These are phyloP conservation scores for Prunella fulvescens DNA, from an alignment of 2,113 vertebrate species.

Conservation along the genomic window DNA sequence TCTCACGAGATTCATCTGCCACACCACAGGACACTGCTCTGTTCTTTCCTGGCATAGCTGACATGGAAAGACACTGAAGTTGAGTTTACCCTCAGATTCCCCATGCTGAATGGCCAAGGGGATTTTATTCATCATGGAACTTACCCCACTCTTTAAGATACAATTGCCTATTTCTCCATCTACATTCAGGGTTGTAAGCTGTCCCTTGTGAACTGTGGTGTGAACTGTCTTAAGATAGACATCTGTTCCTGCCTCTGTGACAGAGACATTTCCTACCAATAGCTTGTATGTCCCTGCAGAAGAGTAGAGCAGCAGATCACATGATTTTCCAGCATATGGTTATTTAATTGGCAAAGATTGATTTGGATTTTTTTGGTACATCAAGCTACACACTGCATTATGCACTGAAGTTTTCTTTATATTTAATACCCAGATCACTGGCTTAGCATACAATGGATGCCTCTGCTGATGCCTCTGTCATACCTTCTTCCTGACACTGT, in stretches of 20 bases:
- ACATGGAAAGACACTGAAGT: not conserved
- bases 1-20: not conserved
- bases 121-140: not conserved
- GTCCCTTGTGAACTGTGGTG: not conserved
- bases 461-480: not conserved
- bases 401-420: not conserved
- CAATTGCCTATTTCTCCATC: not conserved
- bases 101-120: not conserved
- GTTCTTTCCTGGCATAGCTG: not conserved
- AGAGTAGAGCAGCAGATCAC: not conserved
- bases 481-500: not conserved
- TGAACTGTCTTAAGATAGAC: not conserved
- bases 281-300: fast-evolving
- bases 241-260: not conserved
- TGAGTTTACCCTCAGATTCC: not conserved
- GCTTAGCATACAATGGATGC: not conserved
- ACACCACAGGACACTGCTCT: not conserved
- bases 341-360: not conserved
- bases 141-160: not conserved
- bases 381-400: not conserved
- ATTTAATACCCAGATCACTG: not conserved
- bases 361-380: not conserved
- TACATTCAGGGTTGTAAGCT: not conserved
- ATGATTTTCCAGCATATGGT: not conserved
- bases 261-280: not conserved